Conservation (phyloP, 2,113 vertebrate species). For the Ellobius talpinus region DNA sequence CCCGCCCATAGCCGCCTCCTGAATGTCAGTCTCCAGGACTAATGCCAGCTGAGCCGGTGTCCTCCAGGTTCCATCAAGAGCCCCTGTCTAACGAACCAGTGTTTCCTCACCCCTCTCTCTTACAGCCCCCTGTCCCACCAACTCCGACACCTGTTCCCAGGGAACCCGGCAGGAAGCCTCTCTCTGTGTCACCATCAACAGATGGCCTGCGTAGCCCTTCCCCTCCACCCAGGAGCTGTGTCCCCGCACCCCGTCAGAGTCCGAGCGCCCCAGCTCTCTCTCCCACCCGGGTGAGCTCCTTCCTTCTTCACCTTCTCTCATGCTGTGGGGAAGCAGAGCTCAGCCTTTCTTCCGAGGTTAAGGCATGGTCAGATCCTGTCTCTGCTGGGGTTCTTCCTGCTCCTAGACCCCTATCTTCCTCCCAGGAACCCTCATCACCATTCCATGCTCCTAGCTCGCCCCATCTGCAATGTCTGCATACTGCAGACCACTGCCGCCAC, state of each 20-base stretch:
- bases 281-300: slow-evolving; percentile 78
- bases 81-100: slow-evolving; percentile 32
- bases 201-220: slow-evolving; percentile 69
- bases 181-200: background rate
- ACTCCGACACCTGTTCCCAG: slow-evolving; percentile 62
- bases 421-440: background rate
- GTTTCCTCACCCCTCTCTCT: slow-evolving; percentile 72
- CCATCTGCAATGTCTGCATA: background rate
- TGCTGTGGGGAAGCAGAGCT: background rate
- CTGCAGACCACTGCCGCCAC: background rate
- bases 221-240: slow-evolving; percentile 73
- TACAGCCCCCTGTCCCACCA: slow-evolving; percentile 79
- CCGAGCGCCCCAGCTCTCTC: slow-evolving; percentile 54
- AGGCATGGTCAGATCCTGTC: background rate
- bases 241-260: slow-evolving; percentile 49
- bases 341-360: background rate
- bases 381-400: background rate
- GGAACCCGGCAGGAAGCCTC: slow-evolving; percentile 67
- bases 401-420: background rate
- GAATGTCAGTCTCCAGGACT: background rate
- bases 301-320: background rate
- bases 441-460: background rate
- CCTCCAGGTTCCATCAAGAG: background rate
- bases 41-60: background rate
- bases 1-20: background rate